Evolutionary conservation across 2,888 invertebrate species (phyloP), one percentile per base, ranked within the genome.

Genomic region (Noctua janthina): DNA sequence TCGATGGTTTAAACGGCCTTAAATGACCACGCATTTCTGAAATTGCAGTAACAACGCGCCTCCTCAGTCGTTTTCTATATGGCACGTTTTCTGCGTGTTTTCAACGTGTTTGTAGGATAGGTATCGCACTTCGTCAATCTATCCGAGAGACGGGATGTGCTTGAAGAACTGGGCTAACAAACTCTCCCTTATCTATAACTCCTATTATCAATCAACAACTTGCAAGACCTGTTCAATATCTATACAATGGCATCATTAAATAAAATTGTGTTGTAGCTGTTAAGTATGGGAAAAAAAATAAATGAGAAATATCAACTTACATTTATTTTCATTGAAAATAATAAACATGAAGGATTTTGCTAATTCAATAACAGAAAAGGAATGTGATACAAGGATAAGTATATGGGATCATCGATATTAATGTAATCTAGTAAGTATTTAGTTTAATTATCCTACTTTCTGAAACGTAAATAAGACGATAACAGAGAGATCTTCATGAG

Each of bases 131-230:
- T 62, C 20, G n/a, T 62, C 11, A 77, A 46, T 77, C n/a, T 66
- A 35, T n/a, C 20, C 15, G 2, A 46, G 29, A 66, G 15, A 54
- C 64, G 70, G 79, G 59, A 74, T 54, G 11, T 54, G 71, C 64
- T 56, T 83, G 39, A 35, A 74, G 20, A 84, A 62, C 59, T 74
- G 23, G 74, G 85, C 80, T 67, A 84, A 74, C 70, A 74, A 83
- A 79, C 73, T 84, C 39, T 39, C 39, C 62, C 15, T 29, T 80
- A 71, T 80, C 82, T 64, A 74, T 84, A 35, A 80, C 29, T 67
- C 20, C 51, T 62, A 20, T 80, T 80, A 84, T 84, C 85, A 66
- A 70, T 66, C 15, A 73, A 49, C 56, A 70, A 84, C 56, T 69
- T 67, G n/a, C 49, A 10, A 79, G 8, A 82, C n/a, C 39, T 49